These are phyloP conservation scores for Doryteuthis pealeii DNA, from an alignment of 1,140 invertebrate genomes.

Conservation along the genomic window DNA sequence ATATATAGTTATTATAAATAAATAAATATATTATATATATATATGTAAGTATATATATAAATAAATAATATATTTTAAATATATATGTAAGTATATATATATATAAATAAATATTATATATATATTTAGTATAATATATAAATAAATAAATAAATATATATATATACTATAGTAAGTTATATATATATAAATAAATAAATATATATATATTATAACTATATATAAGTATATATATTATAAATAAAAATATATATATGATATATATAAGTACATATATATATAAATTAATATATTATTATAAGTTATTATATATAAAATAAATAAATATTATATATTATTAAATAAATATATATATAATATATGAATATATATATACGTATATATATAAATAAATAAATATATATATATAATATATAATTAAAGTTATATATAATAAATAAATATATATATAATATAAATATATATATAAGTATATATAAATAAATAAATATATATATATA, in stretches of 20 bases:
- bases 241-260: background rate
- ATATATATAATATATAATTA: background rate
- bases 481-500: background rate
- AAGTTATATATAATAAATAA: background rate
- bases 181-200: background rate
- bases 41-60: background rate
- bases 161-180: background rate
- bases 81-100: background rate
- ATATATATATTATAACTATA: too few relatives aligned
- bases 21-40: background rate
- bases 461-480: background rate
- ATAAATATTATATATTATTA: too few relatives aligned
- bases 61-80: background rate
- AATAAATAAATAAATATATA: background rate
- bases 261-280: background rate
- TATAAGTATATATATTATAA: background rate
- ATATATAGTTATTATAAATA: background rate
- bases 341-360: background rate
- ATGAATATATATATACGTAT: background rate
- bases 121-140: background rate
- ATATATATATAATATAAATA: conserved; percentile 2
- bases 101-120: background rate
- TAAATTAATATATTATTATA: background rate
- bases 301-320: too few relatives aligned
- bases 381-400: background rate